Percentiles rank a stretch among this genome's conserved stretches.
These are phyloP conservation scores for Muschampia plurimacula DNA, from an alignment of 2,888 invertebrate genomes.

Conservation along the genomic window DNA sequence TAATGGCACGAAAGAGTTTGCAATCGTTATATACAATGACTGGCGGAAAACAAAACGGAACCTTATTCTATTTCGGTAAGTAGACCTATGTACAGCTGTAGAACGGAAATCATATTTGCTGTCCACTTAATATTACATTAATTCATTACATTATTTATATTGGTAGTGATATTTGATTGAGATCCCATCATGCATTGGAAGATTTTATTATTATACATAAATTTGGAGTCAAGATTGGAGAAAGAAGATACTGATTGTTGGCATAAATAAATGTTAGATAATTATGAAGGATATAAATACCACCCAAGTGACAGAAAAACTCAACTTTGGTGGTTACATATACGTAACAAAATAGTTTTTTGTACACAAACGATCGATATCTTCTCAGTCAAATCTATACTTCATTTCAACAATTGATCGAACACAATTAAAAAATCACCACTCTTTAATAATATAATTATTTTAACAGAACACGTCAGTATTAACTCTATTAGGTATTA, in stretches of 20 bases:
- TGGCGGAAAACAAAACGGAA: constrained; percentile 44
- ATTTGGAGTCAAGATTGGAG: constrained; percentile 47
- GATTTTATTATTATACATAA: constrained; percentile 55
- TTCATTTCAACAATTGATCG: constrained; percentile 50
- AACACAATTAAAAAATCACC: constrained; percentile 49
- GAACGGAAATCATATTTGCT: constrained; percentile 74
- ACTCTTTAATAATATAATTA: constrained; percentile 63
- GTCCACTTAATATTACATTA: constrained; percentile 55
- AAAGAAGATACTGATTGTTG: constrained; percentile 51
- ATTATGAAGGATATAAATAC: neutral
- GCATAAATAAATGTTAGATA: neutral
- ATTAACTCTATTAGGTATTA: constrained; percentile 64
- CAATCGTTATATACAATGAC: constrained; percentile 37
- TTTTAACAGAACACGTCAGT: constrained; percentile 69
- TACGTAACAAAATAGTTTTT: constrained; percentile 2
- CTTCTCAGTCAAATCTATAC: constrained; percentile 49
- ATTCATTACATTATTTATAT: constrained; percentile 44
- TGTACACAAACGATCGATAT: constrained; percentile 44
- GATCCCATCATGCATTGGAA: constrained; percentile 69
- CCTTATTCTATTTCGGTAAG: constrained; percentile 65
- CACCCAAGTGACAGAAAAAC: neutral
- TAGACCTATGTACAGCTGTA: constrained; percentile 79
- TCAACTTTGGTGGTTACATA: neutral
- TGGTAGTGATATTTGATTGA: constrained; percentile 62
- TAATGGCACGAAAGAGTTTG: constrained; percentile 2